Conservation (phyloP, 2,888 invertebrate genomes). For the Portevinia maculata region DNA sequence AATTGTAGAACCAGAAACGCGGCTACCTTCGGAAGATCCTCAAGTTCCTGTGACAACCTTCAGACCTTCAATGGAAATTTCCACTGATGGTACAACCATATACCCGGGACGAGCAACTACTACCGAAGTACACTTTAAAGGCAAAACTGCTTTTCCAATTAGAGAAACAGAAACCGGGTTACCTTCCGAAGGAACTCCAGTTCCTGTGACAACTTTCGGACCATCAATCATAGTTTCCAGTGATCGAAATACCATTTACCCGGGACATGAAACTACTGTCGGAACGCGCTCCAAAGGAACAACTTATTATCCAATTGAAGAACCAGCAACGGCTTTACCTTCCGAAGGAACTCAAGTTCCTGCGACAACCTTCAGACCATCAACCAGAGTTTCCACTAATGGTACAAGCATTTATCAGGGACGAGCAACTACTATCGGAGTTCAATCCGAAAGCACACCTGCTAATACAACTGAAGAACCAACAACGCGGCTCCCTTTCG, state of each 20-base stretch:
- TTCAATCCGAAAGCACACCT: not conserved
- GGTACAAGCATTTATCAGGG: not conserved
- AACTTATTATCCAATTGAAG: not conserved
- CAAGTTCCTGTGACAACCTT: not conserved
- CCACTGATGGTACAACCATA: not conserved
- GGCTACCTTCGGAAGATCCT: not conserved
- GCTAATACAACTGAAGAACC: not conserved
- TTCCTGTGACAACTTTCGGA: not conserved
- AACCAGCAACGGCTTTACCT: not conserved
- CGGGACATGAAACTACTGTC: not conserved
- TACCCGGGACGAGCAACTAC: not conserved
- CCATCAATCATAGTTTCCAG: not conserved
- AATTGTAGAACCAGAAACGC: not conserved
- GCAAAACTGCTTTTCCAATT: not conserved
- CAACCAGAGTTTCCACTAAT: not conserved
- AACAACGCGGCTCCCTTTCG: not conserved
- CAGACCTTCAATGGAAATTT: not conserved
- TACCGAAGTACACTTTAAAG: not conserved
- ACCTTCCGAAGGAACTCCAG: not conserved
- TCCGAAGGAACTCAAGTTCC: not conserved
- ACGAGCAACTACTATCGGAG: not conserved
- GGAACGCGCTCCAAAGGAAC: not conserved
- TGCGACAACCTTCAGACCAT: not conserved
- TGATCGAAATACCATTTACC: conserved; percentile 3
- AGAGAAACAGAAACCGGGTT: not conserved